Conservation (phyloP, 2,797 vertebrate genomes). For the Cirrhinus molitorella region DNA sequence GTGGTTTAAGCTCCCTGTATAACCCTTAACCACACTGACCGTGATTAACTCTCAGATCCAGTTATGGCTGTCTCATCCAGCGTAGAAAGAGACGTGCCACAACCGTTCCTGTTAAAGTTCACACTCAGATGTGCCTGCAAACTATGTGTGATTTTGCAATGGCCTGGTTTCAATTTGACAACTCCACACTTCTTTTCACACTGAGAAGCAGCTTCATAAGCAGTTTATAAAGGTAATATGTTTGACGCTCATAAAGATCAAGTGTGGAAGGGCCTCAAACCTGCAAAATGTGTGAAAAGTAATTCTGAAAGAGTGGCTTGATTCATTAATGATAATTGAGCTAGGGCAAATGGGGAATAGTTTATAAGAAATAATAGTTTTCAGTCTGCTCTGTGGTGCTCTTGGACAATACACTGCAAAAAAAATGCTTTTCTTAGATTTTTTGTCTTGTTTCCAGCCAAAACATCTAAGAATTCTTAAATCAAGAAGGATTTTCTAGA, state of each 20-base stretch:
- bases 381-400: no score
- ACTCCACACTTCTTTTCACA: not conserved
- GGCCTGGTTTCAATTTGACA: not conserved
- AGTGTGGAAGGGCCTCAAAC: slow-evolving; percentile 4
- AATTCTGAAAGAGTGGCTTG: not conserved
- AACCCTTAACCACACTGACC: not conserved
- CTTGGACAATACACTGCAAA: no score
- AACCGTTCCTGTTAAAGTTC: not conserved
- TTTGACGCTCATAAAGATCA: not conserved
- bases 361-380: not conserved
- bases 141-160: slow-evolving; percentile 8
- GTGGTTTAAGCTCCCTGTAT: not conserved
- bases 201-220: not conserved
- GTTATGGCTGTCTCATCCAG: not conserved
- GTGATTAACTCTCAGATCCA: not conserved
- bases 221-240: not conserved
- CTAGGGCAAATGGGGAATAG: not conserved
- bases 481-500: no score
- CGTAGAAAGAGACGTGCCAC: not conserved
- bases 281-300: not conserved
- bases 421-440: no score
- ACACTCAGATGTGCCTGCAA: not conserved
- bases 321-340: not conserved
- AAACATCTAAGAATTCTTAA: no score
- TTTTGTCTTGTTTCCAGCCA: no score